These are phyloP conservation scores for Drosophila baimaii DNA, from an alignment of 1,140 invertebrate species.

Conservation along the genomic window DNA sequence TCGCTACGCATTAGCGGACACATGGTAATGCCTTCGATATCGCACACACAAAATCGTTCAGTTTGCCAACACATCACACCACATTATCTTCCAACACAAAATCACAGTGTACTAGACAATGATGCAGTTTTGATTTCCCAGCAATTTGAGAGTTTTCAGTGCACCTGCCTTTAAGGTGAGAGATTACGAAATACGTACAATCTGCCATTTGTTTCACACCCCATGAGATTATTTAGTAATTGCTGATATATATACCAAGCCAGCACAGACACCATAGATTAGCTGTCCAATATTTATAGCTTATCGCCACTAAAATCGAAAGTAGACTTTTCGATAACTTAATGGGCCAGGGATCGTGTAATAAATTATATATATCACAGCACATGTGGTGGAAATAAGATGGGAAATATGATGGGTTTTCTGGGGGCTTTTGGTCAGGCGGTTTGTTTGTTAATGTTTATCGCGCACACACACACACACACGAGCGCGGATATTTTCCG, in stretches of 20 bases:
- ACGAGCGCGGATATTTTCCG: conserved; percentile 14
- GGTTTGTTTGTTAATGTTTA: conserved; percentile 16
- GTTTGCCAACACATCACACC: conserved; percentile 6
- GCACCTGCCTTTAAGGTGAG: conserved; percentile 13
- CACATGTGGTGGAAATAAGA: conserved; percentile 23
- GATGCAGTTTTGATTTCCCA: not conserved
- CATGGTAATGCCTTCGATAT: conserved; percentile 10
- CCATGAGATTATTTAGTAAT: conserved; percentile 34
- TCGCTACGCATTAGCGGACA: conserved; percentile 17
- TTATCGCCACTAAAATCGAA: conserved; percentile 33
- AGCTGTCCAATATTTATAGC: conserved; percentile 19
- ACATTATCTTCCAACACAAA: too few relatives aligned
- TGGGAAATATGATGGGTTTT: conserved; percentile 30
- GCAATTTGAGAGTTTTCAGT: conserved; percentile 4
- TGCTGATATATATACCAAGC: not conserved
- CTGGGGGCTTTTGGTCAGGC: conserved; percentile 21
- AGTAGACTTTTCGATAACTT: conserved; percentile 22
- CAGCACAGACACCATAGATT: conserved; percentile 27
- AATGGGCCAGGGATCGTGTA: not conserved
- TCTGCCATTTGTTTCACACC: conserved; percentile 34
- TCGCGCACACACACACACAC: conserved; percentile 12
- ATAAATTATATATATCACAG: conserved; percentile 17
- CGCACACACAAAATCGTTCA: conserved; percentile 16
- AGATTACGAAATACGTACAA: conserved; percentile 27
- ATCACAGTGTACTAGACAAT: not conserved